Conservation (phyloP, 2,797 vertebrate species). For the Brachyrhaphis roseni region DNA sequence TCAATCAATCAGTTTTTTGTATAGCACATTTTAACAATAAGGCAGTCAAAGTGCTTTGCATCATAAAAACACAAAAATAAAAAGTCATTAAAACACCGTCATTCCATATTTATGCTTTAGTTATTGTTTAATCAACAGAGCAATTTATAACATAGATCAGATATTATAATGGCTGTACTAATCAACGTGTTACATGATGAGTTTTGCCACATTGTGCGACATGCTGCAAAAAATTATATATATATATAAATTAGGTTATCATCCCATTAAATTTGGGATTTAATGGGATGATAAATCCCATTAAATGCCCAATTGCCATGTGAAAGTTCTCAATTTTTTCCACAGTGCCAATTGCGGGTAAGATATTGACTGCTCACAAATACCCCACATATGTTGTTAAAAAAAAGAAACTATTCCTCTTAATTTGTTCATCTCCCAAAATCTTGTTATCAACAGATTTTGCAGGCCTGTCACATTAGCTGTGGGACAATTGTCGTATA, state of each 20-base stretch:
- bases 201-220: too few relatives aligned
- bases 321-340: neutral
- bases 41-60: too few relatives aligned
- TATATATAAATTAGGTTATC: neutral
- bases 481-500: conserved; percentile 57
- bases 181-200: neutral
- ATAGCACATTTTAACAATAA: too few relatives aligned
- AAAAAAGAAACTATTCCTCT: neutral
- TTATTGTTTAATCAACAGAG: neutral
- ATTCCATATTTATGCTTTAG: neutral
- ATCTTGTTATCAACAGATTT: conserved; percentile 46
- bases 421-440: conserved; percentile 50
- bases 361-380: neutral
- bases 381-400: neutral
- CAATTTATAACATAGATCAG: neutral
- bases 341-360: neutral
- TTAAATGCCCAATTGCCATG: neutral
- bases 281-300: too few relatives aligned
- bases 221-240: too few relatives aligned
- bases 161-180: neutral
- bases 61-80: too few relatives aligned
- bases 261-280: too few relatives aligned
- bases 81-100: too few relatives aligned
- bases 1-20: too few relatives aligned
- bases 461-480: conserved; percentile 50